Percentiles rank a stretch among this genome's conserved stretches.
phyloP scores from a whole-genome alignment of 30 jellyfish, hydroid and myxozoan genomes.

The Chrysaora quinquecirrha region DNA sequence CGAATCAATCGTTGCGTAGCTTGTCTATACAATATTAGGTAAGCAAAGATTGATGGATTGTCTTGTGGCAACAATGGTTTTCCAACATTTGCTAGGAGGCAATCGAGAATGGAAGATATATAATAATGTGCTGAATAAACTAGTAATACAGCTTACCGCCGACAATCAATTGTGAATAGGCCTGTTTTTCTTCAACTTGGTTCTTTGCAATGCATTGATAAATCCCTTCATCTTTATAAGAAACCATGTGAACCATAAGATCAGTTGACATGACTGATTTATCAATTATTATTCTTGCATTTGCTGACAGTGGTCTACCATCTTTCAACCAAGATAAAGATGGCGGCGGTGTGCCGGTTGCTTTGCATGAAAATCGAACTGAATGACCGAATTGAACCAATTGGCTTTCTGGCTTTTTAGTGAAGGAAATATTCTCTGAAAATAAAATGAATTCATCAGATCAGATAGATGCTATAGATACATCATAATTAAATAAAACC shows the following conservation, averaged over 20 bases:
- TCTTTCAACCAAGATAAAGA: conserved; percentile 73
- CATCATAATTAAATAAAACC: too few relatives aligned
- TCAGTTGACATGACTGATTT: conserved; percentile 46
- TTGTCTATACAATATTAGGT: too few relatives aligned
- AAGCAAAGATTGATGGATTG: too few relatives aligned
- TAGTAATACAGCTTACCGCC: conserved; percentile 55
- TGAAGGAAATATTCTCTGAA: conserved; percentile 54
- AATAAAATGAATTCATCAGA: not conserved
- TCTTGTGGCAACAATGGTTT: too few relatives aligned
- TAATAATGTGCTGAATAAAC: not conserved
- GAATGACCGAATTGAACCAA: conserved; percentile 32
- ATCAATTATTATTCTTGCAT: conserved; percentile 9
- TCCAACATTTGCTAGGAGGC: too few relatives aligned
- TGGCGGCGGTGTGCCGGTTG: conserved; percentile 72
- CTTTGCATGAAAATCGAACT: conserved; percentile 71
- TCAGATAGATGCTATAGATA: too few relatives aligned
- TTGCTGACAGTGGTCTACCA: conserved; percentile 47
- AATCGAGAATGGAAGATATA: too few relatives aligned
- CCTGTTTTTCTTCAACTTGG: conserved; percentile 59
- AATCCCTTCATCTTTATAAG: conserved; percentile 79
- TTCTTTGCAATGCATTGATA: conserved; percentile 88
- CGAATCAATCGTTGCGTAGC: too few relatives aligned
- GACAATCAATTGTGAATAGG: conserved; percentile 75
- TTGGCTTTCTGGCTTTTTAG: conserved; percentile 42
- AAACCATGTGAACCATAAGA: conserved; percentile 25